Conservation (phyloP, 2,888 invertebrate genomes). For the Trichogramma dendrolimi region DNA sequence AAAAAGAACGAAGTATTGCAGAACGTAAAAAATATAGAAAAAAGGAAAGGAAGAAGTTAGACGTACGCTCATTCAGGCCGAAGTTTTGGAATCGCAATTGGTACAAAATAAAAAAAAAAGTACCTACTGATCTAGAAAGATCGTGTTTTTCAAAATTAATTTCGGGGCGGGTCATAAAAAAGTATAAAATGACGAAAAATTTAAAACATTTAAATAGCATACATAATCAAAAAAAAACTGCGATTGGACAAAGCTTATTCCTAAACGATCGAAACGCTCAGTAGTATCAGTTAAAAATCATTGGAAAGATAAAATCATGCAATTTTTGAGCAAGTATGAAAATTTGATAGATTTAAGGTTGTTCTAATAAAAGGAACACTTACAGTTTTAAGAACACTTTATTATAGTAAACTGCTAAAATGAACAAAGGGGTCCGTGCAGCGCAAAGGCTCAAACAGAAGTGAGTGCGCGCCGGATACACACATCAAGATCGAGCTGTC, state of each 20-base stretch:
- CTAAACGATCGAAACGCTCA: slow-evolving; percentile 2
- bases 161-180: slow-evolving; percentile 17
- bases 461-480: no score
- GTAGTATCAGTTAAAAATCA: neutral
- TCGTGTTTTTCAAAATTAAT: slow-evolving; percentile 17
- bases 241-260: slow-evolving; percentile 9
- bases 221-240: neutral
- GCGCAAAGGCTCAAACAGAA: no score
- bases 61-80: slow-evolving; percentile 14
- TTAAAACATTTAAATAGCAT: slow-evolving; percentile 4
- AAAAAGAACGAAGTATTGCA: slow-evolving; percentile 1
- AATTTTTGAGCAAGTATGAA: slow-evolving; percentile 25
- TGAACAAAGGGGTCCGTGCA: no score
- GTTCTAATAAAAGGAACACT: no score
- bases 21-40: slow-evolving; percentile 13
- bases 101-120: slow-evolving; percentile 13
- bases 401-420: no score
- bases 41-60: slow-evolving; percentile 11
- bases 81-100: slow-evolving; percentile 16
- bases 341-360: no score
- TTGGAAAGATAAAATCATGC: slow-evolving; percentile 2
- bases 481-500: no score
- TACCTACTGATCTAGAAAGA: slow-evolving; percentile 14
- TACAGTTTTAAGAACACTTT: no score
- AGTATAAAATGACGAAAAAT: slow-evolving; percentile 1